Evolutionary conservation across 2,797 vertebrate genomes (phyloP), one percentile per base, ranked within the genome.

Genomic region (Salmo trutta): DNA sequence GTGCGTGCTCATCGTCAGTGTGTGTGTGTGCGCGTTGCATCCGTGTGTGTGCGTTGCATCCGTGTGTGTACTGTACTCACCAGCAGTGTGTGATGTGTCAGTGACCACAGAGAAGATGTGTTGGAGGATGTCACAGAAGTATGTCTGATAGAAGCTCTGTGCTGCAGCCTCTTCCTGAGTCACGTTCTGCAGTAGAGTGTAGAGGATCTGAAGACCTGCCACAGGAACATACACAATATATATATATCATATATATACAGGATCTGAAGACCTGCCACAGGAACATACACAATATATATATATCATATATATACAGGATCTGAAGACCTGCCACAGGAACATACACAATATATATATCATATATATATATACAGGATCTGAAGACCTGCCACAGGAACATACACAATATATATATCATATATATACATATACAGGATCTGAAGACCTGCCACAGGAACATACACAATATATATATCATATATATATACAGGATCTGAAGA

Each of bases 81-180:
- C 65, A 10, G 98, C 98, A 47, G 98, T 99, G 89, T 99, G 98
- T 10, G 98, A 99, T 12, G 98, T 99, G 92, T 99, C 98, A 0
- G 98, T 99, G 88, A 99, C 98, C 88, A 99, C 98, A 0, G 98
- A 99, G 91, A 99, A 99, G 85, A 99, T 99, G 93, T 99, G 98
- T 76, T 99, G 98, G 74, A 99, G 95, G 88, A 99, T 96, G 69
- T 99, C 98, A 27, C 98, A 99, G 92, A 99, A 99, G 54, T 99
- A 99, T 0, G 98, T 99, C 89, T 99, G 98, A 87, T 99, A 99
- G 90, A 99, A 99, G 86, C 98, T 99, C 92, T 99, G 98, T 29
- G 98, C 98, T 1, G 98, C 98, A 0, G 97, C 95, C 83, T 99
- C 98, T 86, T 99, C 98, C 93, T 99, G 98, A 4, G 95, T 98